These are phyloP conservation scores for Rhegmatorhina hoffmannsi DNA, from an alignment of 2,113 vertebrate genomes.

Conservation along the genomic window DNA sequence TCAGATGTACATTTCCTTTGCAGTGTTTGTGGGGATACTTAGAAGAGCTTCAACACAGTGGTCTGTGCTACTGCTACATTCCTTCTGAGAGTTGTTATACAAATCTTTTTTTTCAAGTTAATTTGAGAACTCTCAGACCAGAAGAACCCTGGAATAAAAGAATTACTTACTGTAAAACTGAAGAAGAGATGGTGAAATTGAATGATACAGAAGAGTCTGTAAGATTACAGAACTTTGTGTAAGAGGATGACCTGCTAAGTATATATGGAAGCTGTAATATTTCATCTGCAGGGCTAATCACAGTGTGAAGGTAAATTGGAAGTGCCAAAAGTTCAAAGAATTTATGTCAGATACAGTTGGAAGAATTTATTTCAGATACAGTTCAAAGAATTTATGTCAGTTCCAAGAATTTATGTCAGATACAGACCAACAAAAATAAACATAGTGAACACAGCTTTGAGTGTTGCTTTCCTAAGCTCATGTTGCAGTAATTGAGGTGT, in stretches of 20 bases:
- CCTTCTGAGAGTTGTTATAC: background rate
- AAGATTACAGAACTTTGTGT: background rate
- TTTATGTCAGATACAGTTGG: background rate
- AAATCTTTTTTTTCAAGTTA: background rate
- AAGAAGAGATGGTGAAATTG: background rate
- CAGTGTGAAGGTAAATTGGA: background rate
- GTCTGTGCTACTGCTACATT: background rate
- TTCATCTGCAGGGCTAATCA: background rate
- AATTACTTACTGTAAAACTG: background rate
- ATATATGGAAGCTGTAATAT: background rate
- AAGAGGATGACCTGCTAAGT: background rate
- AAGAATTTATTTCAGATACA: background rate
- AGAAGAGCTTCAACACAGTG: background rate
- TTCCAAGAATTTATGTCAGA: background rate
- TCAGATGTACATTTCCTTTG: background rate
- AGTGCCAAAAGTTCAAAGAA: background rate
- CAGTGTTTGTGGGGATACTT: background rate
- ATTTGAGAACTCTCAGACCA: background rate
- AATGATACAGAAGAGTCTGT: background rate
- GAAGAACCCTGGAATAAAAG: background rate
- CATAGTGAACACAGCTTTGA: background rate
- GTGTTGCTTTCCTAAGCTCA: background rate
- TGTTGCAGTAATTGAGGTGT: background rate
- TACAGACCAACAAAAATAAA: background rate
- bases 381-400: background rate